A percentile compares a stretch with the other conserved stretches of the same genome.
Evolutionary conservation across 2,113 vertebrate genomes (phyloP).

Genomic region (Ploceus nigricollis): DNA sequence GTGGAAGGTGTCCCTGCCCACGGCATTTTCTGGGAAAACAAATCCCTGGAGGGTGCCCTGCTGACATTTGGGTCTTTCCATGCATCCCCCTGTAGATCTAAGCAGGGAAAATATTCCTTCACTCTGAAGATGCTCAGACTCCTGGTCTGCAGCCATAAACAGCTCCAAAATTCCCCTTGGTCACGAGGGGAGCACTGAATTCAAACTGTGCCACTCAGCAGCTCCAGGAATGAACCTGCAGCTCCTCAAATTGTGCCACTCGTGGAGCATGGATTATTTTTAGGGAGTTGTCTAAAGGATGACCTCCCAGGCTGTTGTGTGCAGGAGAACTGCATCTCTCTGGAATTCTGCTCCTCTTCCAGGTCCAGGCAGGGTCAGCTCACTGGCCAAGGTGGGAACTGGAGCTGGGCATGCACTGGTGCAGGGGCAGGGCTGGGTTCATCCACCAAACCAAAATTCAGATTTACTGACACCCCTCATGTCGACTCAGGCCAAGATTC

Average conservation of each 20-base stretch:
- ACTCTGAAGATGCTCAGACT: neutral
- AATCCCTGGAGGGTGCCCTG: neutral
- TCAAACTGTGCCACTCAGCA: neutral
- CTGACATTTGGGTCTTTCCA: neutral
- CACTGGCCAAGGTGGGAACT: neutral
- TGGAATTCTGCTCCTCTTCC: neutral
- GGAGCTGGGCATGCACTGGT: rapidly evolving
- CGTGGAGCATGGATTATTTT: neutral
- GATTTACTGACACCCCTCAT: neutral
- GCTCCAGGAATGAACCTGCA: neutral
- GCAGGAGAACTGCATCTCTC: neutral
- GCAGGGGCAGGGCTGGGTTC: neutral
- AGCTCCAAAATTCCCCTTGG: neutral
- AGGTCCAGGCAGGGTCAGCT: neutral
- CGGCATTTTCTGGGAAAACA: neutral
- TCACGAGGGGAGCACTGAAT: rapidly evolving
- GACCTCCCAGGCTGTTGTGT: neutral
- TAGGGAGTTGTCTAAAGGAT: neutral
- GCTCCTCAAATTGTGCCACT: neutral
- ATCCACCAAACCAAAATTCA: neutral
- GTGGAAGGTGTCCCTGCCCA: neutral
- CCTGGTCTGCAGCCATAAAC: neutral
- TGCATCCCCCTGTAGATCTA: neutral
- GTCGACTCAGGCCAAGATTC: neutral
- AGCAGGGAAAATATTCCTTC: neutral